Percentiles rank a stretch among this genome's conserved stretches.
These are phyloP conservation scores for Drosophila setifemur DNA, from an alignment of 1,140 invertebrate species.

Conservation along the genomic window DNA sequence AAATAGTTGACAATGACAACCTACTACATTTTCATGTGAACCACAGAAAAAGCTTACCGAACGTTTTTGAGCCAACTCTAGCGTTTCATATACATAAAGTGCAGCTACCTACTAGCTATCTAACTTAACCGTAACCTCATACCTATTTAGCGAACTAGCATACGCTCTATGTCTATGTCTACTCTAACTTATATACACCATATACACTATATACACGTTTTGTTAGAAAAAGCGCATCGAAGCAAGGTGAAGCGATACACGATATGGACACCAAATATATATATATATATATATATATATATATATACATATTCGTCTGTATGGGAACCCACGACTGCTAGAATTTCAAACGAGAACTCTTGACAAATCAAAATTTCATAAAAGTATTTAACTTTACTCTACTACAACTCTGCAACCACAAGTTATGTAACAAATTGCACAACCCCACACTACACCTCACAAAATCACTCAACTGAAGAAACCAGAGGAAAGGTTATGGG, in stretches of 20 bases:
- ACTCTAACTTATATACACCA: constrained; percentile 56
- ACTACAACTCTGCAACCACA: constrained; percentile 35
- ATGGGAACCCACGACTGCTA: constrained; percentile 74
- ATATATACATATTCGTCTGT: constrained; percentile 37
- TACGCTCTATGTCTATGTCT: constrained; percentile 74
- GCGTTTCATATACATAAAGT: constrained; percentile 74
- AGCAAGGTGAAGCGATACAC: constrained; percentile 61
- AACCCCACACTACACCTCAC: constrained; percentile 19
- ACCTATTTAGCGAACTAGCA: constrained; percentile 53
- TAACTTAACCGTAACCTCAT: constrained; percentile 46
- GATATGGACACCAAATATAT: constrained; percentile 22
- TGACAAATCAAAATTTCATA: constrained; percentile 77
- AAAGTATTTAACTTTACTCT: constrained; percentile 49
- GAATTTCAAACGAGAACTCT: constrained; percentile 80
- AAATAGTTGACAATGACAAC: constrained; percentile 20
- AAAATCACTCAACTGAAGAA: neutral
- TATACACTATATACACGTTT: constrained; percentile 66
- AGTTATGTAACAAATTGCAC: constrained; percentile 8
- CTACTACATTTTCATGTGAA: constrained; percentile 43
- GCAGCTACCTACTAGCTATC: constrained; percentile 53
- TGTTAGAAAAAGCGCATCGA: constrained; percentile 75
- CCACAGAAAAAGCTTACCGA: constrained; percentile 49
- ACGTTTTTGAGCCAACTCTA: constrained; percentile 63
- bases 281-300: too few relatives aligned
- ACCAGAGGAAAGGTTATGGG: neutral